Evolutionary conservation across 2,888 invertebrate genomes (phyloP).

Genomic region (Phania funesta): DNA sequence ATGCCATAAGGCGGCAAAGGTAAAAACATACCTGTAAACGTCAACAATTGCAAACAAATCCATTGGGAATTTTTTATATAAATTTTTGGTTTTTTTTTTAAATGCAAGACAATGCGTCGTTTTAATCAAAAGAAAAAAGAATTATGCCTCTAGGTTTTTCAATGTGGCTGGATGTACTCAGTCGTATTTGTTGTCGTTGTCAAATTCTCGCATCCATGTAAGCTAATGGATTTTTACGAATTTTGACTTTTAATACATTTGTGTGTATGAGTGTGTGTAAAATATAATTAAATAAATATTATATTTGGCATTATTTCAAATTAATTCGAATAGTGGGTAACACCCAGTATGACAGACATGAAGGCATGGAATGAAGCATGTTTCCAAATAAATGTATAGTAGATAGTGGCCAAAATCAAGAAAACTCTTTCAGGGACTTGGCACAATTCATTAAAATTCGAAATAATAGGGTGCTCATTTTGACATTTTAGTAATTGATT

Average conservation of each 20-base stretch:
- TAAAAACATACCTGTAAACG: neutral
- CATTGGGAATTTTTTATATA: constrained; percentile 48
- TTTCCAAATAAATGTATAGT: too few relatives aligned
- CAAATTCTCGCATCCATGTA: neutral
- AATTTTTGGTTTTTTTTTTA: constrained; percentile 18
- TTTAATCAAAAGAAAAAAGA: constrained; percentile 1
- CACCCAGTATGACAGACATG: too few relatives aligned
- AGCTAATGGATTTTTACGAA: constrained; percentile 6
- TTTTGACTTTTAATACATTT: neutral
- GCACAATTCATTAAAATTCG: too few relatives aligned
- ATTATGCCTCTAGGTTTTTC: constrained; percentile 35
- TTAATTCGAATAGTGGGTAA: too few relatives aligned
- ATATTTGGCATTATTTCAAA: neutral
- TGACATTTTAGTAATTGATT: too few relatives aligned
- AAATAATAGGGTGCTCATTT: too few relatives aligned
- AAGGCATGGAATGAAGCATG: too few relatives aligned
- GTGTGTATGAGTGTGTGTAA: neutral
- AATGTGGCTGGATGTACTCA: neutral
- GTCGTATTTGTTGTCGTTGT: constrained; percentile 10
- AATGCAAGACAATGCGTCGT: constrained; percentile 37
- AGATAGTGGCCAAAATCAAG: too few relatives aligned
- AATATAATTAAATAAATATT: neutral
- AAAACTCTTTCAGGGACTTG: too few relatives aligned
- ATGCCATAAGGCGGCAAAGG: constrained; percentile 24
- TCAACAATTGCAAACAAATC: constrained; percentile 19